These are phyloP conservation scores for Centropus unirufus DNA, from an alignment of 2,113 vertebrate genomes.

Conservation along the genomic window DNA sequence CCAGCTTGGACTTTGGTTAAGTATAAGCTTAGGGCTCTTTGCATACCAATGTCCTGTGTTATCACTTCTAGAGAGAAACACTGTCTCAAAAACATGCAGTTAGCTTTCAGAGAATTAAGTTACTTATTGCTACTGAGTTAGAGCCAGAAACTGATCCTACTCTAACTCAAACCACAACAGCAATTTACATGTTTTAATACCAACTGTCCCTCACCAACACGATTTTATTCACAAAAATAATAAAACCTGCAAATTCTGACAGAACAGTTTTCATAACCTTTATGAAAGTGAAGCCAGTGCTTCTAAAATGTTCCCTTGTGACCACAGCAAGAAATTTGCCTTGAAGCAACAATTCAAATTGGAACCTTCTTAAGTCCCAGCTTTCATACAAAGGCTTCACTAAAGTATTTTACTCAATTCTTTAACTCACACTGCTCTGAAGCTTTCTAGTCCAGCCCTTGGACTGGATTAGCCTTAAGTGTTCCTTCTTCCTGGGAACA, in stretches of 20 bases:
- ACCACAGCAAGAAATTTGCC: not conserved
- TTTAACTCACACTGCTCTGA: not conserved
- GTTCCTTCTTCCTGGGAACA: not conserved
- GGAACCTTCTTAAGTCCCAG: not conserved
- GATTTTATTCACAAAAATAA: not conserved
- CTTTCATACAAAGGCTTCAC: not conserved
- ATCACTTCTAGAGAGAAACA: too few species aligned
- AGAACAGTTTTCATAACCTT: not conserved
- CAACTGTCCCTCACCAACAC: not conserved
- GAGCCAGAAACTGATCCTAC: too few species aligned
- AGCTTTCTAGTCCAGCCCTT: not conserved
- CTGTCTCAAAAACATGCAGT: too few species aligned
- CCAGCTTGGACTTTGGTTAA: too few species aligned
- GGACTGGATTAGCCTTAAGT: not conserved
- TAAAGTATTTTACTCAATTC: not conserved
- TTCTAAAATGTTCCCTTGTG: not conserved
- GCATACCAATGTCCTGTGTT: too few species aligned
- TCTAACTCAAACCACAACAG: too few species aligned
- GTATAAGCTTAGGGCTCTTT: too few species aligned
- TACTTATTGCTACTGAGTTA: too few species aligned
- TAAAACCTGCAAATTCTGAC: not conserved
- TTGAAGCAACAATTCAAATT: not conserved
- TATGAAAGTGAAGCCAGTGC: not conserved
- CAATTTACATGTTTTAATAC: not conserved
- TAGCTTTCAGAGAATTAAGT: too few species aligned